Conservation (phyloP, 1,140 invertebrate species). For the Cyphomyrmex costatus region DNA sequence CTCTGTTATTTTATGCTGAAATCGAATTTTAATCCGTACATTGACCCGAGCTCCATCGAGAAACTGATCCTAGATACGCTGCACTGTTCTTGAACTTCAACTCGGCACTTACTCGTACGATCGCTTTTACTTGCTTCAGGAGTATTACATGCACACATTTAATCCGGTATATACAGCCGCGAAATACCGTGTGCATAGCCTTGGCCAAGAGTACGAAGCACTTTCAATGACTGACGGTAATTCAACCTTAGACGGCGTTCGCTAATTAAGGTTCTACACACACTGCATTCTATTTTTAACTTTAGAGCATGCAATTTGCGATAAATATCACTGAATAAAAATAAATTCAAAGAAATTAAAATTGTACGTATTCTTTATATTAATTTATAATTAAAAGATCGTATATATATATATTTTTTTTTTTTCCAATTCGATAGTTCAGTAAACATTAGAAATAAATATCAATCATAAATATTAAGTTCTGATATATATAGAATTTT, state of each 20-base stretch:
- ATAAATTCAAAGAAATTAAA: neutral
- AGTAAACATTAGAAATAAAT: neutral
- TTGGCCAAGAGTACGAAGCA: conserved; percentile 45
- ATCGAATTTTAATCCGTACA: conserved; percentile 11
- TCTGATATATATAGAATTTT: neutral
- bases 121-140: conserved; percentile 59
- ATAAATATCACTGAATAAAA: neutral
- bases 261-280: conserved; percentile 21
- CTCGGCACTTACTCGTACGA: conserved; percentile 48
- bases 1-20: neutral
- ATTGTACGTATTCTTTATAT: too few relatives aligned
- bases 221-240: conserved; percentile 24
- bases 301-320: neutral
- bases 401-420: too few relatives aligned
- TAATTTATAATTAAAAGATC: neutral
- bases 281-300: neutral
- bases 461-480: neutral
- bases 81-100: conserved; percentile 75
- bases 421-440: neutral
- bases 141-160: conserved; percentile 40
- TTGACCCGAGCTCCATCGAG: conserved; percentile 9
- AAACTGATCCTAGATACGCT: conserved; percentile 41
- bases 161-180: conserved; percentile 33
- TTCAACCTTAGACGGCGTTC: neutral
- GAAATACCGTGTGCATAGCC: conserved; percentile 37